Percentiles rank a stretch among this genome's conserved stretches.
phyloP scores from a whole-genome alignment of 2,113 vertebrate species.

The Phaethornis superciliosus region DNA sequence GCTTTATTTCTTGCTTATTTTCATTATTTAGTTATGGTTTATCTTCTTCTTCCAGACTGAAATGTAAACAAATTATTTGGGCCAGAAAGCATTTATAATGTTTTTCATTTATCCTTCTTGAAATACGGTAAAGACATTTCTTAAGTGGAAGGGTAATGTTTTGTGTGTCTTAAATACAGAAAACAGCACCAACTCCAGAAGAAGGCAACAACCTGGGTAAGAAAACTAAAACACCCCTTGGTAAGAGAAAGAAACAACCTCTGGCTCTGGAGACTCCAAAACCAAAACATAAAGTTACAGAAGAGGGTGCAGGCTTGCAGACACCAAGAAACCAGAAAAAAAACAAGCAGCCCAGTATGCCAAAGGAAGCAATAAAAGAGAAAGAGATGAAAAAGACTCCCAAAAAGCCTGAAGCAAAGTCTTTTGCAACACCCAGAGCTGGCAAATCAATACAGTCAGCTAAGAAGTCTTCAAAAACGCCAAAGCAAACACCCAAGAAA shows the following conservation, averaged over 20 bases:
- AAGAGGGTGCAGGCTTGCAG: not conserved
- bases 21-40: not conserved
- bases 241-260: conserved; percentile 31
- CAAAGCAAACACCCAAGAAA: conserved; percentile 23
- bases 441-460: conserved; percentile 28
- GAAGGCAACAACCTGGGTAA: not conserved
- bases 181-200: not conserved
- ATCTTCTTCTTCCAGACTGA: not conserved
- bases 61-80: not conserved
- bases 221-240: not conserved
- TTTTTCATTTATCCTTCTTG: not conserved
- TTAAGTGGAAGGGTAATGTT: not conserved
- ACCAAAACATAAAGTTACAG: not conserved
- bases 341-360: not conserved
- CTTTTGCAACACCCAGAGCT: conserved; percentile 39
- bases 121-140: not conserved
- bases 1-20: not conserved
- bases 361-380: conserved; percentile 21
- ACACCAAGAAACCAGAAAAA: not conserved
- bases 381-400: conserved; percentile 61
- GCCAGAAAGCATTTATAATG: not conserved
- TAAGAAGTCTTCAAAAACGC: conserved; percentile 19
- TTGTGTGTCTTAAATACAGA: conserved; percentile 37
- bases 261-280: not conserved
- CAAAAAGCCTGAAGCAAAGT: conserved; percentile 60